phyloP scores from a whole-genome alignment of 2,113 vertebrate species.

The Clarias macrocephalus region DNA sequence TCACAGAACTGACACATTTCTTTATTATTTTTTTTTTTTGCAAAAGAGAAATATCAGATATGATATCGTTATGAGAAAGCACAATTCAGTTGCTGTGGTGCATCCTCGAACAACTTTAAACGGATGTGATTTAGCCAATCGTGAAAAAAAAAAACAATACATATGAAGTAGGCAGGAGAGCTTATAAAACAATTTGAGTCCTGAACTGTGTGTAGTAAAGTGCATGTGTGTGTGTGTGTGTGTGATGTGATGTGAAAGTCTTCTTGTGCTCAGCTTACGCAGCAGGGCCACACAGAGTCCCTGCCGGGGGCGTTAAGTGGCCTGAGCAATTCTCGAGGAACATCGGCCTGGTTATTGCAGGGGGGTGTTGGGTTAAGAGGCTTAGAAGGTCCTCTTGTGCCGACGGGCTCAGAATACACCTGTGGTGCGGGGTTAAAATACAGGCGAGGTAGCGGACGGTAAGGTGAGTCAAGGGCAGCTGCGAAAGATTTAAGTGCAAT shows the following conservation, averaged over 20 bases:
- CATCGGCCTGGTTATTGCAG: slow-evolving; percentile 7
- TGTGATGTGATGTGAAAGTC: not conserved
- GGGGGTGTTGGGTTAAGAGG: slow-evolving; percentile 26
- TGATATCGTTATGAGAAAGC: not conserved
- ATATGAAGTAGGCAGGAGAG: not conserved
- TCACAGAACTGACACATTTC: too few relatives aligned
- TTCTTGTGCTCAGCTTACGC: slow-evolving; percentile 3
- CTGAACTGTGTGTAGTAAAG: not conserved
- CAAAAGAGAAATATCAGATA: too few relatives aligned
- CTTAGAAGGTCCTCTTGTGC: slow-evolving; percentile 10
- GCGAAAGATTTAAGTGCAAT: not conserved
- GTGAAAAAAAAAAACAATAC: not conserved
- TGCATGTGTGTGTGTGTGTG: not conserved
- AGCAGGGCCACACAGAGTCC: slow-evolving; percentile 14
- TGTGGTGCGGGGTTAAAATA: not conserved
- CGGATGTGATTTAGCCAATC: not conserved
- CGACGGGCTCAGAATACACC: not conserved
- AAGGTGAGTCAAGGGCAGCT: slow-evolving; percentile 4
- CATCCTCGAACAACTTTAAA: not conserved
- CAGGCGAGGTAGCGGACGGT: not conserved
- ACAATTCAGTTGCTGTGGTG: not conserved
- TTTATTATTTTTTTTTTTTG: too few relatives aligned
- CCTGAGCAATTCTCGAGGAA: slow-evolving; percentile 23
- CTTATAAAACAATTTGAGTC: not conserved
- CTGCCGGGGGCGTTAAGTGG: slow-evolving; percentile 26